A percentile compares a stretch with the other conserved stretches of the same genome.
These are phyloP conservation scores for Caligus rogercresseyi DNA, from an alignment of 1,140 invertebrate species.

Conservation along the genomic window DNA sequence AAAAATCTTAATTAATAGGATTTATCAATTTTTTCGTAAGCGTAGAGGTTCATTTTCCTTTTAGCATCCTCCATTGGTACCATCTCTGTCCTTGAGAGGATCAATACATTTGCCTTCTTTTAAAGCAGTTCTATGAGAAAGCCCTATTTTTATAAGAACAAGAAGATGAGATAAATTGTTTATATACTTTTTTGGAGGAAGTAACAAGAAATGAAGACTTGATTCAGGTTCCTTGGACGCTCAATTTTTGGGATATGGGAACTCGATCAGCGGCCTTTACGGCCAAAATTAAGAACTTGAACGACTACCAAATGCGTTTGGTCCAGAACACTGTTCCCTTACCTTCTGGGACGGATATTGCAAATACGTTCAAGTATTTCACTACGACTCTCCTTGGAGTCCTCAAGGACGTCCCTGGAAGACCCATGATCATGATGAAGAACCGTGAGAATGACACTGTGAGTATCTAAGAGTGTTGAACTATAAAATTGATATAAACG, in stretches of 20 bases:
- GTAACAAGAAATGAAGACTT: too few relatives aligned
- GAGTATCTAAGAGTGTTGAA: neutral
- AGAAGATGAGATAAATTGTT: neutral
- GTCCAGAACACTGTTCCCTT: constrained; percentile 73
- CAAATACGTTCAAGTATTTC: constrained; percentile 87
- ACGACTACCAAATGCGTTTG: constrained; percentile 83
- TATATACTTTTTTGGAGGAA: neutral
- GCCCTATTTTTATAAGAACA: neutral
- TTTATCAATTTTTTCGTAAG: too few relatives aligned
- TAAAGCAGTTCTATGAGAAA: neutral
- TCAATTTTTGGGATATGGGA: too few relatives aligned
- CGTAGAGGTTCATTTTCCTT: too few relatives aligned
- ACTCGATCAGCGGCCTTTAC: constrained; percentile 38
- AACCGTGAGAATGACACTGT: constrained; percentile 56
- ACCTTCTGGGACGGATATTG: constrained; percentile 84
- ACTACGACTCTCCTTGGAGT: constrained; percentile 85
- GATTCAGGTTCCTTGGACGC: too few relatives aligned
- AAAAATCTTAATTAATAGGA: too few relatives aligned
- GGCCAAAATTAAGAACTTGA: constrained; percentile 85
- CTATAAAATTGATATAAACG: neutral
- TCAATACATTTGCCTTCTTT: too few relatives aligned
- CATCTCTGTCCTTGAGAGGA: too few relatives aligned
- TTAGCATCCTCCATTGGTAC: too few relatives aligned
- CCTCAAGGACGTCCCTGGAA: constrained; percentile 79
- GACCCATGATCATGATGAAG: constrained; percentile 71